Percentiles rank a stretch among this genome's conserved stretches.
phyloP scores from a whole-genome alignment of 2,113 vertebrate genomes.

The Myrmecophaga tridactyla region DNA sequence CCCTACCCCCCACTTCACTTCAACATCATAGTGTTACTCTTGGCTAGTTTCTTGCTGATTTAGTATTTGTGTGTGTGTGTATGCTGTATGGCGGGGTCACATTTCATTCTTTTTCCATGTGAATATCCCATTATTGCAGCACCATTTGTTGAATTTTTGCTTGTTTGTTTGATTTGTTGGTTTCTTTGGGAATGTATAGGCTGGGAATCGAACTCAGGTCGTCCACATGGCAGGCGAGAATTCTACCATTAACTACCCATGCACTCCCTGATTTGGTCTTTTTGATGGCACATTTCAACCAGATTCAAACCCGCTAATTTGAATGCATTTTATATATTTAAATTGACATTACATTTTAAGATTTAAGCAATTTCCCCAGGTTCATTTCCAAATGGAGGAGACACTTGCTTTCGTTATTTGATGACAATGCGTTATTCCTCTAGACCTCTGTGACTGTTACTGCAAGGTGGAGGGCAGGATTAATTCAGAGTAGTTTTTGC shows the following conservation, averaged over 20 bases:
- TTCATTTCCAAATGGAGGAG: neutral
- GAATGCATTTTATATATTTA: neutral
- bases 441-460: neutral
- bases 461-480: neutral
- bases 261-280: no score
- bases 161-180: no score
- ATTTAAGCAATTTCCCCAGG: neutral
- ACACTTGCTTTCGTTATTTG: neutral
- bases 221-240: no score
- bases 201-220: no score
- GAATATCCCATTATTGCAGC: no score
- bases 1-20: no score
- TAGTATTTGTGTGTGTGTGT: no score
- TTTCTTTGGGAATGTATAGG: no score
- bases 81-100: no score
- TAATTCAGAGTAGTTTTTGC: neutral
- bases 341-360: neutral
- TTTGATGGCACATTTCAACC: neutral
- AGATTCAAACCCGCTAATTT: neutral
- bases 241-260: no score
- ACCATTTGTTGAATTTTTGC: no score
- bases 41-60: neutral
- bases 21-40: neutral
- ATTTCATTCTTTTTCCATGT: no score
- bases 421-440: neutral